phyloP scores from a whole-genome alignment of 2,113 vertebrate species.

The Plecotus auritus region DNA sequence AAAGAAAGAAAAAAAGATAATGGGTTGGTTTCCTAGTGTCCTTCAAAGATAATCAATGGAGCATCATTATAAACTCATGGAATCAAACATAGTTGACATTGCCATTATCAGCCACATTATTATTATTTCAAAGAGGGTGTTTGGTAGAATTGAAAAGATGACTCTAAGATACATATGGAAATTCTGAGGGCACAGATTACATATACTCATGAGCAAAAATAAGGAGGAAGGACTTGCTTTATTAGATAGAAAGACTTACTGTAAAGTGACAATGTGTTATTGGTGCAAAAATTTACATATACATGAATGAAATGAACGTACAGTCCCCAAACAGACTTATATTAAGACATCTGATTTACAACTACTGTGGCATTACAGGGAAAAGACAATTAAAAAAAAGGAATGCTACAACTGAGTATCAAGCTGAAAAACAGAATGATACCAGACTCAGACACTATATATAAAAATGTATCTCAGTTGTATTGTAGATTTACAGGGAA shows the following conservation, averaged over 20 bases:
- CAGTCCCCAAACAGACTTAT: not conserved
- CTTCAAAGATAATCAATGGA: not conserved
- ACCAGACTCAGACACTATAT: not conserved
- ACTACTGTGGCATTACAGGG: not conserved
- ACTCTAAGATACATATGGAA: not conserved
- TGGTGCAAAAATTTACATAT: not conserved
- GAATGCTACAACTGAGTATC: not conserved
- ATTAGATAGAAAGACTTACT: not conserved
- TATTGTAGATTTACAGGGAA: not conserved
- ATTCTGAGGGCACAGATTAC: not conserved
- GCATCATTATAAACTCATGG: not conserved
- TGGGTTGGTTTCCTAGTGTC: not conserved
- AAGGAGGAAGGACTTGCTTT: not conserved
- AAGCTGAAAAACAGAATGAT: not conserved
- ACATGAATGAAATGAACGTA: not conserved
- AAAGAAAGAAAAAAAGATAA: not conserved
- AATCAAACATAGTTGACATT: not conserved
- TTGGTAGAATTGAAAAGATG: not conserved
- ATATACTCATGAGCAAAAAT: not conserved
- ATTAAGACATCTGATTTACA: not conserved
- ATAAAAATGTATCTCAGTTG: not conserved
- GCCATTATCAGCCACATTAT: not conserved
- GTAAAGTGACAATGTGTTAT: not conserved
- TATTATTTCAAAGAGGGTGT: not conserved
- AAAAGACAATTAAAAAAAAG: not conserved